phyloP scores from a whole-genome alignment of 2,797 vertebrate species.

The Phoxinus dragarum region DNA sequence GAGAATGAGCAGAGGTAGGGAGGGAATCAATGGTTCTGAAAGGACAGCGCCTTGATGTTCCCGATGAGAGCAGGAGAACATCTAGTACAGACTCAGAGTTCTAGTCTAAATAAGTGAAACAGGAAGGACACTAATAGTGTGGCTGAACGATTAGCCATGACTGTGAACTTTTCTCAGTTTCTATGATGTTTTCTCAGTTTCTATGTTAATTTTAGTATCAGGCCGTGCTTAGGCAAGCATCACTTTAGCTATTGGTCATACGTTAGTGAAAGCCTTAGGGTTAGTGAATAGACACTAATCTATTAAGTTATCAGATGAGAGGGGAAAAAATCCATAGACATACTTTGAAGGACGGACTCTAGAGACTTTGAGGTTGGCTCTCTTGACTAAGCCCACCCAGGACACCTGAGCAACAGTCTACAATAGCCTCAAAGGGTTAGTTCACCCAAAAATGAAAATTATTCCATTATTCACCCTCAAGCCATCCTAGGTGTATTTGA shows the following conservation, averaged over 20 bases:
- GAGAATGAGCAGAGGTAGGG: conserved; percentile 17
- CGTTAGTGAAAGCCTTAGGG: neutral
- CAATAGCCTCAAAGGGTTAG: neutral
- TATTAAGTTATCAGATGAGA: neutral
- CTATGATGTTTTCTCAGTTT: neutral
- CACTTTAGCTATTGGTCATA: neutral
- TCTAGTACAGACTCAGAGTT: conserved; percentile 6
- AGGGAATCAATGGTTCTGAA: conserved; percentile 53
- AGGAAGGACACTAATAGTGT: neutral
- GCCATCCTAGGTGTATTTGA: too few relatives aligned
- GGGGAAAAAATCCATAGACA: neutral
- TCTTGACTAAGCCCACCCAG: neutral
- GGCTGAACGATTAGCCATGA: neutral
- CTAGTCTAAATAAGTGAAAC: conserved; percentile 24
- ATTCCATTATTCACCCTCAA: too few relatives aligned
- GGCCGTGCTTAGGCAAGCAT: neutral
- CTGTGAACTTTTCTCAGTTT: conserved; percentile 1
- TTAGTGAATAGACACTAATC: neutral
- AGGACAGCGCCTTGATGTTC: conserved; percentile 59
- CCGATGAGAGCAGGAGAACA: conserved; percentile 19
- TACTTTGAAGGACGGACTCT: neutral
- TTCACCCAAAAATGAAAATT: too few relatives aligned
- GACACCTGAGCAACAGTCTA: neutral
- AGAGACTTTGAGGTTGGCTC: neutral
- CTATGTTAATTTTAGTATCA: neutral